Percentiles rank a stretch among this genome's conserved stretches.
These are phyloP conservation scores for Silvanus unidentatus DNA, from an alignment of 2,888 invertebrate genomes.

Conservation along the genomic window DNA sequence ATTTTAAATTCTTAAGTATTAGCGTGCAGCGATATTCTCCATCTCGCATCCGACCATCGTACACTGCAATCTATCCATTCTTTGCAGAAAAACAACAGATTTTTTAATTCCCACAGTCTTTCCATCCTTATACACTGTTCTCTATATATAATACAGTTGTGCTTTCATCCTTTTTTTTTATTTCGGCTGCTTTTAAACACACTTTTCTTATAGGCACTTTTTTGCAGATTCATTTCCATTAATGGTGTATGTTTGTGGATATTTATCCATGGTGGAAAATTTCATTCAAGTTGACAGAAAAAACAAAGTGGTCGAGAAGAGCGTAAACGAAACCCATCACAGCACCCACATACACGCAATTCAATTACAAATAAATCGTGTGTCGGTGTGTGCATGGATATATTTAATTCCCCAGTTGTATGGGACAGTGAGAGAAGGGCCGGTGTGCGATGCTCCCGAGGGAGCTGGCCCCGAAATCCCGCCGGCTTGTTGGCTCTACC, in stretches of 20 bases:
- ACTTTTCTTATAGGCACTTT: too few species aligned
- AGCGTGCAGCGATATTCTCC: conserved; percentile 29
- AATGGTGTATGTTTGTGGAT: too few species aligned
- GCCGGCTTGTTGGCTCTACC: conserved; percentile 42
- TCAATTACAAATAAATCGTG: conserved; percentile 32
- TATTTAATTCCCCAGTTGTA: conserved; percentile 21
- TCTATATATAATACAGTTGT: too few species aligned
- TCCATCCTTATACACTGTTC: too few species aligned
- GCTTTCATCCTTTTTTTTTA: too few species aligned
- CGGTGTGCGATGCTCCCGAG: conserved; percentile 7
- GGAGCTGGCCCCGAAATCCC: conserved; percentile 34
- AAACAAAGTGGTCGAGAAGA: conserved; percentile 2
- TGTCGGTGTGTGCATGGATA: conserved; percentile 16
- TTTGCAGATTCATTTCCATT: too few species aligned
- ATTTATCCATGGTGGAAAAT: too few species aligned
- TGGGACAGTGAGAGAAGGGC: conserved; percentile 9
- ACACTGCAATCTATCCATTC: conserved; percentile 24
- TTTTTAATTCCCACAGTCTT: conserved; percentile 49
- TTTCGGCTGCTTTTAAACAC: too few species aligned
- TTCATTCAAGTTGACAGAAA: conserved; percentile 6
- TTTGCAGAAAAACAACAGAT: conserved; percentile 46
- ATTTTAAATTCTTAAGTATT: conserved; percentile 47
- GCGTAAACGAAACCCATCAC: too few species aligned
- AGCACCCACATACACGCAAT: conserved; percentile 16
- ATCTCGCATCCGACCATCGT: conserved; percentile 2